Base-by-base conservation (phyloP, 2,888 invertebrate species). In the Orchesella flavescens region DNA sequence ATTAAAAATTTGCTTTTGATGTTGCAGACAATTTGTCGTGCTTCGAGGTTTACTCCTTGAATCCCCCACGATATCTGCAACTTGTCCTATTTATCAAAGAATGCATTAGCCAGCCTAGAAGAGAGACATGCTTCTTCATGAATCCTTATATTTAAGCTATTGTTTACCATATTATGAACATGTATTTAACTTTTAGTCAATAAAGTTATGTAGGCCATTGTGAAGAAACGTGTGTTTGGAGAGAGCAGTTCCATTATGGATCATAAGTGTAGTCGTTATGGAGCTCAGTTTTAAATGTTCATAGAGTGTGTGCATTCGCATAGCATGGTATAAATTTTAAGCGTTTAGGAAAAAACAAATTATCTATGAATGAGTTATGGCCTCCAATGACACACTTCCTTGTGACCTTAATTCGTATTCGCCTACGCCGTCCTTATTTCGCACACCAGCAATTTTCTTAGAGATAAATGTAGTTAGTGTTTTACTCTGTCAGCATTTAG, bases 71-170 rank as follows among this genome's bases (percentile, higher is more conserved):
- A 76, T 75, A 24, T 75, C 53, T 53, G 66, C 55, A 53, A 53
- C 69, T 44, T 78, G 78, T 69, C 78, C 78, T 78, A 78, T 78
- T 78, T 78, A 78, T 69, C 44, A 78, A 78, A 78, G 69, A 69
- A 69, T 69, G 69, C 78, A 71, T 61, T 71, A 23, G 61, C 65
- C 66, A 46, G 46, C 15, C 2, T 1, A 49, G 49, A 15, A 1
- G 1, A 12, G n/a, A 12, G 2, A 10, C 49, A 15, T 49, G n/a
- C n/a, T 49, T 15, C 49, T n/a, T 49, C 3, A 12, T 49, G 12
- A 49, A n/a, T n/a, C n/a, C 12, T 1, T 15, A 49, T 49, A 49
- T 12, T 7, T 49, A n/a, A 12, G 10, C 49, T 12, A 12, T 15
- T 12, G 3, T 49, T 49, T 49, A 49, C 49, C 15, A 49, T 49